Evolutionary conservation across 1,140 invertebrate genomes (phyloP).

Genomic region (Brachionus plicatilis): DNA sequence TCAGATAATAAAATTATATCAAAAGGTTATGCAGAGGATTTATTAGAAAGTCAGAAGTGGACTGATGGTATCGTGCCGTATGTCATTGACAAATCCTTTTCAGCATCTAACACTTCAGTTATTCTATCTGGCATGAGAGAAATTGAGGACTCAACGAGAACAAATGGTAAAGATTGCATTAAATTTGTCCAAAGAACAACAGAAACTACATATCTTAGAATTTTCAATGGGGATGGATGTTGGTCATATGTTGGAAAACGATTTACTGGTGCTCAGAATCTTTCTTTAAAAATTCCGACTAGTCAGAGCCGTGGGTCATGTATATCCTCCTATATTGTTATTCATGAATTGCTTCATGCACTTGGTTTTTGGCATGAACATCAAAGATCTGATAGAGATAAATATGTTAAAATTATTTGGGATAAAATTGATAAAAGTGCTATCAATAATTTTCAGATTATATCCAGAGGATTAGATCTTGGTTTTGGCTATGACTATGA

Average conservation of each 20-base stretch:
- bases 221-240: background rate
- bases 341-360: constrained; percentile 95
- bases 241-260: background rate
- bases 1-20: background rate
- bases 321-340: constrained; percentile 75
- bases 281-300: background rate
- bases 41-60: background rate
- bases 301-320: background rate
- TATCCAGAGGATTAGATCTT: background rate
- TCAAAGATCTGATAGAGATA: constrained; percentile 87
- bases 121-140: background rate
- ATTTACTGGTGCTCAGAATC: background rate
- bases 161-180: background rate
- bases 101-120: background rate
- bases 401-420: constrained; percentile 54
- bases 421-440: background rate
- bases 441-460: background rate
- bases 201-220: background rate
- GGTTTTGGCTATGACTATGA: constrained; percentile 66
- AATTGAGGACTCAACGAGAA: background rate
- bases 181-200: constrained; percentile 15
- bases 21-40: background rate
- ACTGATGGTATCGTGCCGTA: background rate
- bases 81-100: background rate
- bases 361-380: constrained; percentile 98